Evolutionary conservation across 2,888 invertebrate species (phyloP).

Genomic region (Pteria penguin): DNA sequence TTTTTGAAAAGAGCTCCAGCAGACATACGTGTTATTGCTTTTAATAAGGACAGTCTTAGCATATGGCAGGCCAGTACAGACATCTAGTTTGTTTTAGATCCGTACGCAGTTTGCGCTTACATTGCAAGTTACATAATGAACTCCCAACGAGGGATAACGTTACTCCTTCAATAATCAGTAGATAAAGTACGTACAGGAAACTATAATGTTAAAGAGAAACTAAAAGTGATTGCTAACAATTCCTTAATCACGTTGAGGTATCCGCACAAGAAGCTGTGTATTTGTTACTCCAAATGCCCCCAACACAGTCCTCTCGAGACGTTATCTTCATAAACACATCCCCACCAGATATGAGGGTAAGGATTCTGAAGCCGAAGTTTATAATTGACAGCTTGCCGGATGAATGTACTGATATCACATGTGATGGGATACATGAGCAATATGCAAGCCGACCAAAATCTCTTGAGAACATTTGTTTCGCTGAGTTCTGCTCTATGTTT

Average conservation of each 20-base stretch:
- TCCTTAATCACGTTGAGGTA: conserved; percentile 62
- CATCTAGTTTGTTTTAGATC: conserved; percentile 45
- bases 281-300: conserved; percentile 56
- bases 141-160: conserved; percentile 54
- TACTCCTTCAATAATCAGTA: conserved; percentile 45
- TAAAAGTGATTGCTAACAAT: conserved; percentile 55
- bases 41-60: conserved; percentile 21
- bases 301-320: conserved; percentile 49
- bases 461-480: conserved; percentile 40
- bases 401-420: conserved; percentile 46
- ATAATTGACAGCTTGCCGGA: conserved; percentile 51
- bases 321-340: conserved; percentile 56
- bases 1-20: conserved; percentile 7
- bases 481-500: conserved; percentile 48
- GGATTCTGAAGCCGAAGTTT: conserved; percentile 61
- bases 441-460: conserved; percentile 45
- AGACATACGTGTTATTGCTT: conserved; percentile 31
- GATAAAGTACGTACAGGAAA: conserved; percentile 50
- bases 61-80: conserved; percentile 48
- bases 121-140: conserved; percentile 56
- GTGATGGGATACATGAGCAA: conserved; percentile 41
- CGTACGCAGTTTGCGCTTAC: conserved; percentile 54
- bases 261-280: conserved; percentile 67
- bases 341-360: conserved; percentile 59
- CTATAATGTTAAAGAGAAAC: conserved; percentile 31